Base-by-base conservation (phyloP, 2,888 invertebrate species). In the Caenorhabditis sinica region DNA sequence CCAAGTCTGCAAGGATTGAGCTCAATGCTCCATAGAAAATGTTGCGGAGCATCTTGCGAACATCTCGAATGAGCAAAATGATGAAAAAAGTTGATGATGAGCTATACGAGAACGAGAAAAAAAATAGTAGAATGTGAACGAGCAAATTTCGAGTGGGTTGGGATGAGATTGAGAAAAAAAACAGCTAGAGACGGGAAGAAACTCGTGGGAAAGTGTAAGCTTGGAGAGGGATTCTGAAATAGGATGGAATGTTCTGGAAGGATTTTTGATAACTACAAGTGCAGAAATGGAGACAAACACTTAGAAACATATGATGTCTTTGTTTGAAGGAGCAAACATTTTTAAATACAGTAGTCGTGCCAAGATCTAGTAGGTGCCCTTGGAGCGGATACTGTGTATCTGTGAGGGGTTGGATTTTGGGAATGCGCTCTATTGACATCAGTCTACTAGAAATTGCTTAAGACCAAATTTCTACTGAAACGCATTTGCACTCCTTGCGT, bases 71-170 rank as follows among this genome's bases (percentile, higher is more conserved):
- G n/a, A n/a, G n/a, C n/a, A n/a, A n/a, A n/a, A n/a, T n/a, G n/a
- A n/a, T n/a, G n/a, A n/a, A n/a, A n/a, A n/a, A n/a, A n/a, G n/a
- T n/a, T n/a, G n/a, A n/a, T n/a, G 36, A 49, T 5, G 49, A 49
- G 5, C 1, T 5, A 45, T 45, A 17, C n/a, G 45, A 68, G n/a
- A 56, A 20, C 2, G 20, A 73, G 15, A 45, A 74, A 56, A 72
- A 72, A 72, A 73, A 73, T 20, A 73, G 36, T 13, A 33, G 61
- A 76, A 75, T 75, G 76, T 76, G 68, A 76, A 76, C 76, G 76
- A 76, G 68, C 68, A 65, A 13, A 40, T 66, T 76, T 76, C 56
- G 60, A 76, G 76, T 76, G 76, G 75, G 66, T 58, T 56, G 60
- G 25, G 65, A 28, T 28, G 17, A 25, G 5, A 17, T 15, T 30